Evolutionary conservation across 92 coral and sea anemone genomes (phyloP).

Genomic region (Umimayanthus kanabou): DNA sequence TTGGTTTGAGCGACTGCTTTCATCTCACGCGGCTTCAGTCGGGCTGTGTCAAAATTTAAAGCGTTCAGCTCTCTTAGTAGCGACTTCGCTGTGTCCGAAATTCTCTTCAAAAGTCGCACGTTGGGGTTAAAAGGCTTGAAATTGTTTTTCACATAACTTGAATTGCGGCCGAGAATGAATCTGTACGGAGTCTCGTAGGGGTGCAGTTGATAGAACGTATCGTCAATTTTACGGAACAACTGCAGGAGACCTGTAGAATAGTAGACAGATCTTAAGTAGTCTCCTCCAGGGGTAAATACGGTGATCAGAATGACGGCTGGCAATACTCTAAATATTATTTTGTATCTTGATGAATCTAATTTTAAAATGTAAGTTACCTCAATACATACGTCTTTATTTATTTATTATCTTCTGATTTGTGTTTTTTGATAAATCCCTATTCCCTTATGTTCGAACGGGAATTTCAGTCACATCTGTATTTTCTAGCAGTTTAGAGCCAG

Average conservation of each 20-base stretch:
- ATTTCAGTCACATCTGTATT: too few relatives aligned
- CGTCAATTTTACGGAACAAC: conserved; percentile 63
- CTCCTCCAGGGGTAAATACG: not conserved
- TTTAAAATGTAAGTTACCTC: too few relatives aligned
- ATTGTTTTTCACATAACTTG: conserved; percentile 45
- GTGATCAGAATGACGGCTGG: too few relatives aligned
- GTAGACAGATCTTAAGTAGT: not conserved
- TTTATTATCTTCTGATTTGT: too few relatives aligned
- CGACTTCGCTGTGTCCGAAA: conserved; percentile 67
- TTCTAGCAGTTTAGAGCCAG: not conserved
- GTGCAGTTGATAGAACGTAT: conserved; percentile 53
- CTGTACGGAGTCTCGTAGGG: conserved; percentile 69
- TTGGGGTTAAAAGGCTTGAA: conserved; percentile 76
- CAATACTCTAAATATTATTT: too few relatives aligned
- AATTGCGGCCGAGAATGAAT: conserved; percentile 39
- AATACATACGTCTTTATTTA: too few relatives aligned
- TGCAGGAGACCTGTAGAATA: conserved; percentile 58
- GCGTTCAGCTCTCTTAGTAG: conserved; percentile 57
- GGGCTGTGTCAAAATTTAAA: conserved; percentile 44
- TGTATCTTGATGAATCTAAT: too few relatives aligned
- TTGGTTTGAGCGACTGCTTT: conserved; percentile 63
- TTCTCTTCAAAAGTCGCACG: conserved; percentile 61
- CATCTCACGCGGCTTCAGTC: conserved; percentile 76
- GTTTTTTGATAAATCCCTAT: too few relatives aligned
- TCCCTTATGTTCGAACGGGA: too few relatives aligned